Evolutionary conservation across 2,113 vertebrate genomes (phyloP), one percentile per base, ranked within the genome.

Genomic region (Gadus macrocephalus): DNA sequence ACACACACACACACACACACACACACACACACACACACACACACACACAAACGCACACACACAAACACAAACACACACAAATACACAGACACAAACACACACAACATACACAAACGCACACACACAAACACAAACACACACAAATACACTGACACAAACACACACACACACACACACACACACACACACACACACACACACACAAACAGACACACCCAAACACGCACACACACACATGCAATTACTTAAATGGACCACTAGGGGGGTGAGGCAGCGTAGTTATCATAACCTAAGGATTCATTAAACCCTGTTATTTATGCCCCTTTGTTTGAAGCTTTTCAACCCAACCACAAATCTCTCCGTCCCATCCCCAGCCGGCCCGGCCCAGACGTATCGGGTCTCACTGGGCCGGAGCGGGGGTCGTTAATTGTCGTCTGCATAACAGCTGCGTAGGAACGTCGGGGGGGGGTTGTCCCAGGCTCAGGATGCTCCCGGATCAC

Each of bases 221-320:
- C 14, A 61, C 56, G 49, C 60, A 49, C 17, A 25, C 59, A 42
- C 55, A 49, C 58, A 62, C 28, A 63, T 15, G 22, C 58, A 25
- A 22, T 27, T 6, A 3, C 35, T 15, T 17, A 5, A 60, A n/a
- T 60, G 58, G 42, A 49, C 42, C 42, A 49, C 42, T 2, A 49
- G 42, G 42, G 42, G 42, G 2, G 8, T 9, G 2, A 9, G 42
- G 42, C 31, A 49, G 42, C 42, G 12, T 49, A 56, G 72, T 79
- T 87, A 79, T 85, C 77, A 69, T 82, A 89, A 86, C 78, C 78
- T 79, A 59, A 28, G 66, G 65, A 55, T 85, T 88, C 82, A 90
- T 90, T 89, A 87, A 88, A 86, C 67, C 61, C 62, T 62, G 82
- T 90, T 89, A 89, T 90, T 90, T 89, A 88, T 86, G 80, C 82